Evolutionary conservation across 2,113 vertebrate species (phyloP), one percentile per base, ranked within the genome.

Genomic region (Pogonocichla stellata): DNA sequence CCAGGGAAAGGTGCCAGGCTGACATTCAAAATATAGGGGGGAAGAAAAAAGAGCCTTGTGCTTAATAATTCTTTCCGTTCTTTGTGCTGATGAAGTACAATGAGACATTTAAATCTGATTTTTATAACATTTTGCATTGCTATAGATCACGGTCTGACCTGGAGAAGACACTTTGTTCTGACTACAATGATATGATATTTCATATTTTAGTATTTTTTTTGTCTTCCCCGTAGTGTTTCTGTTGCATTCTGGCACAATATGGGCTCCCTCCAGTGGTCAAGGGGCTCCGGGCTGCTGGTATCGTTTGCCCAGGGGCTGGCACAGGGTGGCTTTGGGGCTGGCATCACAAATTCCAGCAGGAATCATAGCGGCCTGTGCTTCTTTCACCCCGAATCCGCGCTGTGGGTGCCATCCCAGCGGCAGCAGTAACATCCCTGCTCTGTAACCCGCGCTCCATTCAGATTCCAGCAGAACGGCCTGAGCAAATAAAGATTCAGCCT

Each of bases 211-310:
- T 29, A 1, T 28, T 83, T 94, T 40, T 96, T 65, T 43, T 29
- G 18, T 67, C 86, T 92, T 69, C 79, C 34, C 14, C 25, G 4
- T 48, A 14, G 71, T 34, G 43, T 88, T 93, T 61, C 94, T 42
- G 45, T 10, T 36, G 80, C 74, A 51, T 73, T 96, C 93, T 92
- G 91, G 92, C 96, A 96, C 91, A 95, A 95, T 95, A 86, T 96
- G 96, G 95, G 97, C 97, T 97, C 96, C 96, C 97, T 97, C 97
- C 96, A 97, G 96, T 90, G 96, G 96, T 84, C 95, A 90, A 86
- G 97, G 93, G 90, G 54, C 62, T 45, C 60, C 2, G 70, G 86
- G 88, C 84, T 92, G 20, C 47, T 5, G 65, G 25, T 19, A 34
- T 17, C 7, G 22, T 57, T 60, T 12, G 86, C 93, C 79, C 85